Percentiles rank a stretch among this genome's conserved stretches.
Evolutionary conservation across 2,888 invertebrate genomes (phyloP).

Genomic region (Aplocera efformata): DNA sequence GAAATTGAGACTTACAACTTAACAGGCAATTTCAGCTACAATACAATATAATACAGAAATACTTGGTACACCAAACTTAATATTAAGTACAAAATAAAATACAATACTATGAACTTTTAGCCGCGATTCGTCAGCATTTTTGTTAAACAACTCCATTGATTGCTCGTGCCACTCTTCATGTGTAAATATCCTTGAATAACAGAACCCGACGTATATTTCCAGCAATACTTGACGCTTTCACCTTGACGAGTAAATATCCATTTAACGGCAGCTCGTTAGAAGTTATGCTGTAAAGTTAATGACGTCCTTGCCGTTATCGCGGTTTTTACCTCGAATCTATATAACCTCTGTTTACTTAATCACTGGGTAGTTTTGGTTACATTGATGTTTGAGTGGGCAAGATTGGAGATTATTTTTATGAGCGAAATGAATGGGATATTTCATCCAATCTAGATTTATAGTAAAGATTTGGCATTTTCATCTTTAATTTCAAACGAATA

Average conservation of each 20-base stretch:
- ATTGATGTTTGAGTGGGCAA: slow-evolving; percentile 19
- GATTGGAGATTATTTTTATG: slow-evolving; percentile 24
- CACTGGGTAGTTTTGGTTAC: slow-evolving; percentile 45
- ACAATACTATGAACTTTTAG: too few species aligned
- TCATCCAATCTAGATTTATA: too few species aligned
- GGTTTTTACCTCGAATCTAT: slow-evolving; percentile 63
- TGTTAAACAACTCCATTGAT: too few species aligned
- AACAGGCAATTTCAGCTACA: too few species aligned
- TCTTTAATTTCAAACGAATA: too few species aligned
- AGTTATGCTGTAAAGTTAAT: slow-evolving; percentile 69
- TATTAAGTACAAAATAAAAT: too few species aligned
- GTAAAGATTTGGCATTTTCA: too few species aligned
- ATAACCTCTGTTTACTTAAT: slow-evolving; percentile 58
- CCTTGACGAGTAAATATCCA: slow-evolving; percentile 62
- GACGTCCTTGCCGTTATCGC: slow-evolving; percentile 55
- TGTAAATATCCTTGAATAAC: neutral
- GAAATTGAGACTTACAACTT: too few species aligned
- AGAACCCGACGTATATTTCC: slow-evolving; percentile 10
- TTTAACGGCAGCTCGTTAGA: slow-evolving; percentile 74
- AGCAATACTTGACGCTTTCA: slow-evolving; percentile 40
- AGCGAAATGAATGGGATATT: slow-evolving; percentile 16
- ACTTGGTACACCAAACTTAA: too few species aligned
- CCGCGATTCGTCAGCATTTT: too few species aligned
- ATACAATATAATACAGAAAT: too few species aligned
- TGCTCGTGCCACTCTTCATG: too few species aligned